Evolutionary conservation across 2,797 vertebrate genomes (phyloP).

Genomic region (Florisuga fusca): DNA sequence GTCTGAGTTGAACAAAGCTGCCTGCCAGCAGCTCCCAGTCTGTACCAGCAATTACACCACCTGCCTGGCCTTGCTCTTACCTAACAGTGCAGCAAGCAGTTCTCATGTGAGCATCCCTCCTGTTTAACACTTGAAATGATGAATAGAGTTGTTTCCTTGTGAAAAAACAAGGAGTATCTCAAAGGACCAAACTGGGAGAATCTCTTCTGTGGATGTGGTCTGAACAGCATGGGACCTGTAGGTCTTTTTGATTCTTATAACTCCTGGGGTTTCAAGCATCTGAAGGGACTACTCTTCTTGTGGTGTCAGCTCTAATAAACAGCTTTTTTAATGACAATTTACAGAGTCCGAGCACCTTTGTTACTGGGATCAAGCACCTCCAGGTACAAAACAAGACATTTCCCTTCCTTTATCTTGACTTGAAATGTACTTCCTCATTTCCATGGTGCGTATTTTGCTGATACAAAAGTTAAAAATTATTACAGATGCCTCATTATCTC

Average conservation of each 20-base stretch:
- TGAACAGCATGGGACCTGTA: accelerated
- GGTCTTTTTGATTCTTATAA: too few relatives aligned
- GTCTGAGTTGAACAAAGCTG: background rate
- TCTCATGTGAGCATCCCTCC: background rate
- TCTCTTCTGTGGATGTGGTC: background rate
- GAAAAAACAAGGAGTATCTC: background rate
- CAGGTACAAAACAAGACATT: background rate
- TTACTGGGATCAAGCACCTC: background rate
- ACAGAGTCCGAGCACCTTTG: background rate
- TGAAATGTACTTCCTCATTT: background rate
- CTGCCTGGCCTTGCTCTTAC: background rate
- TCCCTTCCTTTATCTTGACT: background rate
- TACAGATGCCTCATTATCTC: background rate
- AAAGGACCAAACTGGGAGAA: background rate
- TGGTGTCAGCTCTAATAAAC: background rate
- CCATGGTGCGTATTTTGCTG: background rate
- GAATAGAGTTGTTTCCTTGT: background rate
- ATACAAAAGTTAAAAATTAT: background rate
- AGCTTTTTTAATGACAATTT: background rate
- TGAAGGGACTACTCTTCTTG: background rate
- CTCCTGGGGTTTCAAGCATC: background rate
- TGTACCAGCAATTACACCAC: accelerated
- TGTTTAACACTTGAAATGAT: background rate
- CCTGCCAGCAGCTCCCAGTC: background rate
- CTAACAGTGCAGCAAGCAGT: background rate